Conservation (phyloP, 2,797 vertebrate species). For the Crenichthys baileyi region DNA sequence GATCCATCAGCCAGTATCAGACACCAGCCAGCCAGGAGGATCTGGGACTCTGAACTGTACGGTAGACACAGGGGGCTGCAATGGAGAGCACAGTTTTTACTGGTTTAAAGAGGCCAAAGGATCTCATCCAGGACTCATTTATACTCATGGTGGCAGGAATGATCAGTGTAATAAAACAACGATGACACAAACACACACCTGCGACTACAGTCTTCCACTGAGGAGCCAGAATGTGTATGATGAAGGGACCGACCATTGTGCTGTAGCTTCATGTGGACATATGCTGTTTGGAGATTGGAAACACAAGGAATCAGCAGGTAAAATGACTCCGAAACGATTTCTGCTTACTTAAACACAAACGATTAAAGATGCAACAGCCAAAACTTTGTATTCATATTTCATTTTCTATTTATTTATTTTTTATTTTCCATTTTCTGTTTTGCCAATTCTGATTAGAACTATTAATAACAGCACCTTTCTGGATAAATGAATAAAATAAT, state of each 20-base stretch:
- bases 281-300: slow-evolving; percentile 12
- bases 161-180: not conserved
- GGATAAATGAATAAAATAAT: not conserved
- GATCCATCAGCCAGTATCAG: slow-evolving; percentile 21
- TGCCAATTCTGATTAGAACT: not conserved
- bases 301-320: slow-evolving; percentile 29
- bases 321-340: not conserved
- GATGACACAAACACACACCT: not conserved
- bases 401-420: no score
- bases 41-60: slow-evolving; percentile 50
- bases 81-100: slow-evolving; percentile 52
- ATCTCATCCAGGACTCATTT: slow-evolving; percentile 18
- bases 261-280: slow-evolving; percentile 10
- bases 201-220: not conserved
- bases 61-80: slow-evolving; percentile 38
- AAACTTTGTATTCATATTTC: no score
- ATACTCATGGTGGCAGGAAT: not conserved
- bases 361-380: no score
- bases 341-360: not conserved
- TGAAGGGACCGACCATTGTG: not conserved
- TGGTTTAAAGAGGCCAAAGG: slow-evolving; percentile 52
- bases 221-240: not conserved
- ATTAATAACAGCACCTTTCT: not conserved
- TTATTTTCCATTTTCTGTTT: no score
- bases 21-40: slow-evolving; percentile 28